Evolutionary conservation across 2,888 invertebrate genomes (phyloP).

Genomic region (Caenorhabditis wallacei): DNA sequence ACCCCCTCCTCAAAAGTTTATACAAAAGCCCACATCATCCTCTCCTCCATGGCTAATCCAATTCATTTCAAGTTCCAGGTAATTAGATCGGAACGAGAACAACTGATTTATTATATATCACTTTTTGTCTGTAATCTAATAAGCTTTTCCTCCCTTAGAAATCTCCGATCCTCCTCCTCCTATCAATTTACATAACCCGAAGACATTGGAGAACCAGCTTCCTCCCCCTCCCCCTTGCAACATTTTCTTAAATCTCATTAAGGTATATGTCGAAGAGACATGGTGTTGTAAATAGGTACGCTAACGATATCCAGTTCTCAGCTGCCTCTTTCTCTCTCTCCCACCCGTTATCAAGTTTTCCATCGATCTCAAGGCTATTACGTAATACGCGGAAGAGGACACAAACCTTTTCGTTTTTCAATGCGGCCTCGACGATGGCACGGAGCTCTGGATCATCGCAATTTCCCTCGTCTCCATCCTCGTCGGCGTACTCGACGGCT

Average conservation of each 20-base stretch:
- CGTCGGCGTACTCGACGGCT: constrained; percentile 70
- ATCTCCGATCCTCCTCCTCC: neutral
- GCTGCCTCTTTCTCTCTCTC: neutral
- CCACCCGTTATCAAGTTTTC: constrained; percentile 52
- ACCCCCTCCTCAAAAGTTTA: neutral
- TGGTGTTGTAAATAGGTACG: constrained; percentile 62
- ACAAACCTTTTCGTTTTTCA: constrained; percentile 68
- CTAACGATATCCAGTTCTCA: constrained; percentile 59
- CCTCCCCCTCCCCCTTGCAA: constrained; percentile 26
- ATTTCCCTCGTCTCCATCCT: constrained; percentile 76
- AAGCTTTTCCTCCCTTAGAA: constrained; percentile 13
- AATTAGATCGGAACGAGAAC: constrained; percentile 27
- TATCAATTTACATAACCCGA: constrained; percentile 51
- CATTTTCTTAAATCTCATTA: constrained; percentile 60
- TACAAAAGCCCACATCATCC: neutral
- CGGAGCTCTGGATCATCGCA: constrained; percentile 81
- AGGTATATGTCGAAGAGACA: constrained; percentile 21
- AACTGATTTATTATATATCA: constrained; percentile 29
- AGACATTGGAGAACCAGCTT: constrained; percentile 30
- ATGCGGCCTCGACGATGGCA: constrained; percentile 73
- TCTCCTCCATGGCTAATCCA: neutral
- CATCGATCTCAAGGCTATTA: constrained; percentile 4
- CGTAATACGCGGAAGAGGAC: constrained; percentile 6
- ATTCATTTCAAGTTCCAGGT: constrained; percentile 29
- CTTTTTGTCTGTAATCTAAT: neutral